Conservation (phyloP, 2,113 vertebrate species). For the Anarrhichthys ocellatus region DNA sequence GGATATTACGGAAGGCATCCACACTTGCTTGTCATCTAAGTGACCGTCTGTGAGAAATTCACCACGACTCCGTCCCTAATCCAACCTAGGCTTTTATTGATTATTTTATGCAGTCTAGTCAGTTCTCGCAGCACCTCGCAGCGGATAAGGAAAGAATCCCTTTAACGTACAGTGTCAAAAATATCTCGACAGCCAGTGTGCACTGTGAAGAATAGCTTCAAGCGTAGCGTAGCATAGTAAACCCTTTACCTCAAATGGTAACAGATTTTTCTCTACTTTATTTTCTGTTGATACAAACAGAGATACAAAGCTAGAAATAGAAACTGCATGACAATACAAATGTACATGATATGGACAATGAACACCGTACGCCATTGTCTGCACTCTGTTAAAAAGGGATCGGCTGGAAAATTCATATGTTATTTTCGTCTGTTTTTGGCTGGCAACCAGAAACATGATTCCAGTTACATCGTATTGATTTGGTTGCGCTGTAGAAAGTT, state of each 20-base stretch:
- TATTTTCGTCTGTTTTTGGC: neutral
- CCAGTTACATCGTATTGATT: slow-evolving; percentile 5
- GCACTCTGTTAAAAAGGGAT: neutral
- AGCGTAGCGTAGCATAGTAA: neutral
- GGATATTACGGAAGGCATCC: slow-evolving; percentile 42
- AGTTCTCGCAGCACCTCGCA: neutral
- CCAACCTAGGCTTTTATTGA: neutral
- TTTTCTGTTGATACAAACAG: neutral
- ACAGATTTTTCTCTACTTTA: neutral
- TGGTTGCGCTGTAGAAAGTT: neutral
- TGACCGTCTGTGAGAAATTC: slow-evolving; percentile 1
- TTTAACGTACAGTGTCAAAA: neutral
- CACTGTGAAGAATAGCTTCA: neutral
- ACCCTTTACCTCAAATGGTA: neutral
- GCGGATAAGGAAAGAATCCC: neutral
- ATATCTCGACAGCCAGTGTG: neutral
- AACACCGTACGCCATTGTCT: neutral
- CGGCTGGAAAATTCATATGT: neutral
- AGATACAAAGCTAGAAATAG: neutral
- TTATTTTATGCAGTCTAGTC: neutral
- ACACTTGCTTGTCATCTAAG: slow-evolving; percentile 27
- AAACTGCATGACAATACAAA: neutral
- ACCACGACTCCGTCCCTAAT: neutral
- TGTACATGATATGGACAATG: neutral
- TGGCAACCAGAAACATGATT: neutral